phyloP scores from a whole-genome alignment of 2,113 vertebrate species.

The Actenoides lindsayi region DNA sequence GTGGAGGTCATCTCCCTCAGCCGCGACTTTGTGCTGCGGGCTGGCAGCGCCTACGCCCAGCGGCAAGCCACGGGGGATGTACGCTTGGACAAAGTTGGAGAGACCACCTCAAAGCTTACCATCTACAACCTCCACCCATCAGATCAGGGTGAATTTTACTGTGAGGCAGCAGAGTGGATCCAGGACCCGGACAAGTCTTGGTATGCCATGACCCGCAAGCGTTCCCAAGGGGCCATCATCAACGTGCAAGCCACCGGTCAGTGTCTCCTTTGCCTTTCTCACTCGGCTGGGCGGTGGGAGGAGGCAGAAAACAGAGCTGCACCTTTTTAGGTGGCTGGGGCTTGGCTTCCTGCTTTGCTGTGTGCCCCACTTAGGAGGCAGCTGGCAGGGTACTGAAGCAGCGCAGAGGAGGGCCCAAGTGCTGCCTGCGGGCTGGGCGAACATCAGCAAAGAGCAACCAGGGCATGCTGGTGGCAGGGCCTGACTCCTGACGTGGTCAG shows the following conservation, averaged over 20 bases:
- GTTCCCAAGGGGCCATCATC: slow-evolving; percentile 88
- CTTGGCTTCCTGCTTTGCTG: not conserved
- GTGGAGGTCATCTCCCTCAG: slow-evolving; percentile 91
- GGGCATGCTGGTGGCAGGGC: too few species aligned
- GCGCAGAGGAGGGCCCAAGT: not conserved
- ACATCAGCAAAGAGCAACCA: not conserved
- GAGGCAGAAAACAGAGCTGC: not conserved
- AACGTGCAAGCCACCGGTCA: slow-evolving; percentile 92
- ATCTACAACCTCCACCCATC: slow-evolving; percentile 91
- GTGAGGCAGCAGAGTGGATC: slow-evolving; percentile 94
- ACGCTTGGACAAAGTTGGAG: slow-evolving; percentile 90
- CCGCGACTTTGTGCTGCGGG: slow-evolving; percentile 88
- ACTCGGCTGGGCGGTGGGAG: not conserved
- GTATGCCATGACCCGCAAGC: slow-evolving; percentile 95
- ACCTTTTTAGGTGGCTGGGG: not conserved
- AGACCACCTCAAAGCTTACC: slow-evolving; percentile 88
- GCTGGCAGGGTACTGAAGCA: not conserved
- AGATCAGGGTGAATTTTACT: slow-evolving; percentile 94
- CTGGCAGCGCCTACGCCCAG: slow-evolving; percentile 85
- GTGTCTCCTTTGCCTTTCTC: slow-evolving; percentile 24
- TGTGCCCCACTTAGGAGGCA: accelerated
- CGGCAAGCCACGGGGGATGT: slow-evolving; percentile 90
- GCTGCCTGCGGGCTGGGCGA: not conserved
- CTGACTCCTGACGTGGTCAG: accelerated
- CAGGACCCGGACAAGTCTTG: slow-evolving; percentile 91